phyloP scores from a whole-genome alignment of 2,888 invertebrate genomes.

The Phalangium opilio region DNA sequence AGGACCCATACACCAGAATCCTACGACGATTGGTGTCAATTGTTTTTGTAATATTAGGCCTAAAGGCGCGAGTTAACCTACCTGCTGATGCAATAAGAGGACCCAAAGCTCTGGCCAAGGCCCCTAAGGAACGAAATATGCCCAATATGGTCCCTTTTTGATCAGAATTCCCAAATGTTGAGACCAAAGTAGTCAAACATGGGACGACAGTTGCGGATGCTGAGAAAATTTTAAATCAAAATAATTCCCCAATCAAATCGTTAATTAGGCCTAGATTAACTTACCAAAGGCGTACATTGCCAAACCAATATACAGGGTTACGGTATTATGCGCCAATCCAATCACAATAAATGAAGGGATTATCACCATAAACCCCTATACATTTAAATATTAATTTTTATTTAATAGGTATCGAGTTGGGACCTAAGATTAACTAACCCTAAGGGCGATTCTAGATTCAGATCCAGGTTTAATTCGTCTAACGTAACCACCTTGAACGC shows the following conservation, averaged over 20 bases:
- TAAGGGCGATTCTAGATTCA: slow-evolving; percentile 51
- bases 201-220: slow-evolving; percentile 70
- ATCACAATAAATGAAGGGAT: slow-evolving; percentile 73
- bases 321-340: slow-evolving; percentile 46
- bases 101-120: slow-evolving; percentile 79
- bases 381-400: slow-evolving; percentile 8
- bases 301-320: slow-evolving; percentile 62
- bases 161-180: slow-evolving; percentile 43
- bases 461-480: slow-evolving; percentile 56
- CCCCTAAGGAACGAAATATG: slow-evolving; percentile 82
- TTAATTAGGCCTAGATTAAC: no score
- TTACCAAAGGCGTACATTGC: slow-evolving; percentile 77
- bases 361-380: slow-evolving; percentile 57
- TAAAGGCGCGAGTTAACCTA: slow-evolving; percentile 30
- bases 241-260: not conserved
- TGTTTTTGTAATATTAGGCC: no score
- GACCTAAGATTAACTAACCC: slow-evolving; percentile 30
- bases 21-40: slow-evolving; percentile 36
- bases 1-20: slow-evolving; percentile 84
- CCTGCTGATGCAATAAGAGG: slow-evolving; percentile 73
- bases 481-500: slow-evolving; percentile 76
- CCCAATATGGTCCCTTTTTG: slow-evolving; percentile 89
- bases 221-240: slow-evolving; percentile 20
- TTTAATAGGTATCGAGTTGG: not conserved
- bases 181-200: slow-evolving; percentile 82